Percentiles rank a stretch among this genome's conserved stretches.
Evolutionary conservation across 2,797 vertebrate species (phyloP).

Genomic region (Columba guinea): DNA sequence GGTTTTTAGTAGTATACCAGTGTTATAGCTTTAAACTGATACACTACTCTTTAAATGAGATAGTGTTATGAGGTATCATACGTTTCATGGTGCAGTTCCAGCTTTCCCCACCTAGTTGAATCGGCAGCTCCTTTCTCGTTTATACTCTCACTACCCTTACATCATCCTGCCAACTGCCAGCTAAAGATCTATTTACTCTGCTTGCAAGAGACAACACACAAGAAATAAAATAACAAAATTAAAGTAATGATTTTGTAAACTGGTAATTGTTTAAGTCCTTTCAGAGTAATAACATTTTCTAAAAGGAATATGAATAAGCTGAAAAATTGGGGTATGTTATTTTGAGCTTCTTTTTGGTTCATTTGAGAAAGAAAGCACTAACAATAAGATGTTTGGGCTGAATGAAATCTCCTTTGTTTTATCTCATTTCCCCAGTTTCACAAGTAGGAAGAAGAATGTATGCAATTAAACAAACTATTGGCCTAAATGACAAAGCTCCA

Average conservation of each 20-base stretch:
- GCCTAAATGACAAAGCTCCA: neutral
- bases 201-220: neutral
- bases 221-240: constrained; percentile 26
- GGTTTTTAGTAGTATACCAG: neutral
- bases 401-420: neutral
- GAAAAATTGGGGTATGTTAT: neutral
- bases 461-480: neutral
- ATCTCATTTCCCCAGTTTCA: neutral
- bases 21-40: neutral
- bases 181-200: constrained; percentile 30
- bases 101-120: neutral
- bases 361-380: neutral
- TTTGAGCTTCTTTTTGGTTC: neutral
- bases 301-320: neutral
- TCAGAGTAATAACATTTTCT: neutral
- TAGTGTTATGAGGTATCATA: neutral
- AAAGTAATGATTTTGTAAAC: constrained; percentile 21
- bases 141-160: neutral
- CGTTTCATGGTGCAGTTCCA: neutral
- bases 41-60: neutral
- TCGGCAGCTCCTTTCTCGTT: neutral
- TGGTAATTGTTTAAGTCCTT: constrained; percentile 16
- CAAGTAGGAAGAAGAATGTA: neutral
- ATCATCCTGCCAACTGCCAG: neutral
- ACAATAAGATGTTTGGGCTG: neutral